These are phyloP conservation scores for Menura novaehollandiae DNA, from an alignment of 2,113 vertebrate genomes.

Conservation along the genomic window DNA sequence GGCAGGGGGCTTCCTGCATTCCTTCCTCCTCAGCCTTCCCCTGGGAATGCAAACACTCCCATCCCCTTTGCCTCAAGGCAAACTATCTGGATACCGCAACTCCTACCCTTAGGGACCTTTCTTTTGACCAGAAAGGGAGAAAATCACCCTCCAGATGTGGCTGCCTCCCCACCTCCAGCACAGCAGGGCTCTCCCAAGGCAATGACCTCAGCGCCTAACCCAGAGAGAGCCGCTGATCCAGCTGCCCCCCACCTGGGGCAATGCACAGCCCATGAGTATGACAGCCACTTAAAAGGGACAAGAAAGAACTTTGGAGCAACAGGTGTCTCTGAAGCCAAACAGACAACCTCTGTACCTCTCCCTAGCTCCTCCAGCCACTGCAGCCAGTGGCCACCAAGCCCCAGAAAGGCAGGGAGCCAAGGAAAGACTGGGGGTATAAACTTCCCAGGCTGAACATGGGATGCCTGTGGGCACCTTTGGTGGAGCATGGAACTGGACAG, in stretches of 20 bases:
- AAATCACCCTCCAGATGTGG: neutral
- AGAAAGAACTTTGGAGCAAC: neutral
- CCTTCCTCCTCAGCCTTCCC: neutral
- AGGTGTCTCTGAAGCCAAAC: neutral
- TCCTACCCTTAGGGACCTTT: neutral
- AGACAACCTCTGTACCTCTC: neutral
- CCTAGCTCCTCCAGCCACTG: neutral
- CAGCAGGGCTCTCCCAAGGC: neutral
- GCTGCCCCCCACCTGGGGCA: fast-evolving
- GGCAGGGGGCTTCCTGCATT: fast-evolving
- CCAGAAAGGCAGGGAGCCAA: neutral
- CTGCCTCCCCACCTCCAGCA: neutral
- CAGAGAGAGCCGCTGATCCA: fast-evolving
- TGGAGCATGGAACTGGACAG: fast-evolving
- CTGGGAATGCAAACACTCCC: neutral
- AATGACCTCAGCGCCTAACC: neutral
- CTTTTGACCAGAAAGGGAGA: neutral
- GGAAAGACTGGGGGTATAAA: neutral
- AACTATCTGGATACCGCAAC: neutral
- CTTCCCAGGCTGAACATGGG: neutral
- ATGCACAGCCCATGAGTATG: neutral
- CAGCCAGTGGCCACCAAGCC: neutral
- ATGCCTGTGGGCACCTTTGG: neutral
- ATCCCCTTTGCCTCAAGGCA: neutral
- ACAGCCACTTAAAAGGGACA: neutral